Evolutionary conservation across 2,113 vertebrate genomes (phyloP).

Genomic region (Alethe castanea): DNA sequence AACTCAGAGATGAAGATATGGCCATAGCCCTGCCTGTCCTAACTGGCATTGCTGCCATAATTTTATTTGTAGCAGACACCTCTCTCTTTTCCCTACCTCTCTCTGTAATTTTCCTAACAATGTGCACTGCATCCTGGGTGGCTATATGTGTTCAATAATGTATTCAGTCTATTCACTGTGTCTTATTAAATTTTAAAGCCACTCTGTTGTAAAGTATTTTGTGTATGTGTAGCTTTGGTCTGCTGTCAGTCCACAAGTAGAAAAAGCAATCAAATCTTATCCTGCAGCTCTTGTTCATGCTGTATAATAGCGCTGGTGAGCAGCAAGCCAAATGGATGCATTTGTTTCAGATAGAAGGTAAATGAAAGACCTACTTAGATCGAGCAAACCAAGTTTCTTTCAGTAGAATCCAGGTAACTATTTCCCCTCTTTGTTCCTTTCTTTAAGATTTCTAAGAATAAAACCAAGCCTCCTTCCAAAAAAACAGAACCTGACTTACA

Average conservation of each 20-base stretch:
- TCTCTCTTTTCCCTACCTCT: not conserved
- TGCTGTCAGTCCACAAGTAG: not conserved
- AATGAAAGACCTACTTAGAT: not conserved
- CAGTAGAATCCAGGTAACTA: not conserved
- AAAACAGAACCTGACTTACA: not conserved
- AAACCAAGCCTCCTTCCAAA: not conserved
- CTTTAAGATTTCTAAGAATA: not conserved
- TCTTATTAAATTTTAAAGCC: constrained; percentile 36
- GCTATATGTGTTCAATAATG: not conserved
- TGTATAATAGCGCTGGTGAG: not conserved
- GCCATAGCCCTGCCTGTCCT: not conserved
- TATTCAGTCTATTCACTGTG: not conserved
- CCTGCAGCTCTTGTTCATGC: not conserved
- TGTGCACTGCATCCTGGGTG: not conserved
- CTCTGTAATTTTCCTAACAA: not conserved
- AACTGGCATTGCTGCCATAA: not conserved
- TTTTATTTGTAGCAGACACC: not conserved
- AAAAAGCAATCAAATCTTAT: not conserved
- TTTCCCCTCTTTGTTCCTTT: not conserved
- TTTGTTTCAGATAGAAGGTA: not conserved
- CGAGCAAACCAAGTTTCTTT: not conserved
- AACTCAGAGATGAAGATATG: not conserved
- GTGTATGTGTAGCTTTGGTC: not conserved
- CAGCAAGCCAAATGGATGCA: not conserved
- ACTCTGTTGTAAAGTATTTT: not conserved